Conservation (phyloP, 2,888 invertebrate species). For the Plutella xylostella region DNA sequence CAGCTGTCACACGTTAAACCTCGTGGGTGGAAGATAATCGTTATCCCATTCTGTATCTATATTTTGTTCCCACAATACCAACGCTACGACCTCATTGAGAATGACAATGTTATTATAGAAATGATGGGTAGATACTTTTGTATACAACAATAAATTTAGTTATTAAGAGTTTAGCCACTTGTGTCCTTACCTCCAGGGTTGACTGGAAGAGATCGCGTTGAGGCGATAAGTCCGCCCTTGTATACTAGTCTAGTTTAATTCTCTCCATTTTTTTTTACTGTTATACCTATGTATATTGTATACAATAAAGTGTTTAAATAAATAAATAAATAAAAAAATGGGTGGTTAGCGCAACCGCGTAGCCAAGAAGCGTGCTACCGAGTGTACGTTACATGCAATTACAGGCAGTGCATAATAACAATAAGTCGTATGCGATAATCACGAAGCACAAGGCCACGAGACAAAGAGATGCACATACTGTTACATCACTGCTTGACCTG, state of each 20-base stretch:
- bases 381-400: neutral
- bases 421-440: constrained; percentile 10
- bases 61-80: neutral
- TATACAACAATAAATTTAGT: neutral
- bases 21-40: constrained; percentile 10
- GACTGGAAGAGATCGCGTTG: too few relatives aligned
- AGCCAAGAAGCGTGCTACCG: neutral
- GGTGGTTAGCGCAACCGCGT: too few relatives aligned
- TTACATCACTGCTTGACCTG: constrained; percentile 18
- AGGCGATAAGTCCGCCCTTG: too few relatives aligned
- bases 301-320: too few relatives aligned
- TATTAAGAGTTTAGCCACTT: too few relatives aligned
- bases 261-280: too few relatives aligned
- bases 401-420: neutral
- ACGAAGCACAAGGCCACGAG: constrained; percentile 18
- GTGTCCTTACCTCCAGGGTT: too few relatives aligned
- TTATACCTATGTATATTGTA: too few relatives aligned
- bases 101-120: neutral
- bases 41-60: neutral
- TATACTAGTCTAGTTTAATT: too few relatives aligned
- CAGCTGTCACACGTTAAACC: neutral
- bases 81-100: neutral
- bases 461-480: constrained; percentile 21
- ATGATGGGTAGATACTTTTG: neutral
- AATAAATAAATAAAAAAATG: too few relatives aligned